These are phyloP conservation scores for Hydriomena furcata DNA, from an alignment of 2,888 invertebrate species.

Conservation along the genomic window DNA sequence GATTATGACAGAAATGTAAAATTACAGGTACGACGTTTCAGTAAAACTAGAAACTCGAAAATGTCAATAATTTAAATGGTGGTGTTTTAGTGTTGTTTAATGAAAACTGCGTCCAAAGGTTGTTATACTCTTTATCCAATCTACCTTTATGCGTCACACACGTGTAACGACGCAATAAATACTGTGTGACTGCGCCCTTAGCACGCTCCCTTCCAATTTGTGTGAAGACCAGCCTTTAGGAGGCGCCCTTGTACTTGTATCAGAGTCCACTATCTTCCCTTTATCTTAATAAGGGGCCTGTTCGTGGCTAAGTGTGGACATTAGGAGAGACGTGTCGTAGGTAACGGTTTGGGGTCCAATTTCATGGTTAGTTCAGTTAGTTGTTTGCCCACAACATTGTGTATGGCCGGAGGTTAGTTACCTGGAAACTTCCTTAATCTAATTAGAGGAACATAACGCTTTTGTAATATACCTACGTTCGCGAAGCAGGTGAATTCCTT, in stretches of 20 bases:
- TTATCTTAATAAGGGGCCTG: constrained; percentile 3
- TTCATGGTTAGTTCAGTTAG: constrained; percentile 1
- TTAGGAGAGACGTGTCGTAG: constrained; percentile 3
- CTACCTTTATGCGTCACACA: constrained; percentile 5
- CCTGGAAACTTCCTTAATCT: too few species aligned
- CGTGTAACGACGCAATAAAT: constrained; percentile 12
- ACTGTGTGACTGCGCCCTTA: constrained; percentile 11
- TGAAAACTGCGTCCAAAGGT: neutral
- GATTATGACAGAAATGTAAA: too few species aligned
- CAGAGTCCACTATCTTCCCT: neutral
- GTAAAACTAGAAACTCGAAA: too few species aligned
- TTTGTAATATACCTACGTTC: too few species aligned
- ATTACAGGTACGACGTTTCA: too few species aligned
- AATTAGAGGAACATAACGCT: too few species aligned
- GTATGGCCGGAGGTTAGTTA: too few species aligned
- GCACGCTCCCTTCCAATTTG: constrained; percentile 9
- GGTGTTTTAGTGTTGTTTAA: neutral
- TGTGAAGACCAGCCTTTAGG: constrained; percentile 1
- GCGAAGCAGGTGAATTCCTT: too few species aligned
- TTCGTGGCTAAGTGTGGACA: constrained; percentile 1
- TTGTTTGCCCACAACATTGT: neutral
- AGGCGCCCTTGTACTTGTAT: neutral
- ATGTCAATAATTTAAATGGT: too few species aligned
- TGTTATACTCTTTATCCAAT: neutral
- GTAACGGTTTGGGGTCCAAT: neutral